A percentile compares a stretch with the other conserved stretches of the same genome.
phyloP scores from a whole-genome alignment of 1,140 invertebrate genomes.

The Dryas iulia region DNA sequence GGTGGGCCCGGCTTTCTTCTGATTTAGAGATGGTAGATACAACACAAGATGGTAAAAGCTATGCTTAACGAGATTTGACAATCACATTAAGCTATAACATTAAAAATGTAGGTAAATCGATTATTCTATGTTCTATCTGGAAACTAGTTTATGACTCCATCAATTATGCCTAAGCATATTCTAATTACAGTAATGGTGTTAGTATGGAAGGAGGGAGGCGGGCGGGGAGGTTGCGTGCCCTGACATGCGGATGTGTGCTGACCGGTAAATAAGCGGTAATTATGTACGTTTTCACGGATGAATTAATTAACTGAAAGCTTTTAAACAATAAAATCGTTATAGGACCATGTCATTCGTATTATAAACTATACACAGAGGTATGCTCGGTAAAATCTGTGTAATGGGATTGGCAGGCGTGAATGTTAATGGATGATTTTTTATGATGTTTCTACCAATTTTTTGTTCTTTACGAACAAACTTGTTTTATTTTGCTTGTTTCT shows the following conservation, averaged over 20 bases:
- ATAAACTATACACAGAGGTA: slow-evolving; percentile 25
- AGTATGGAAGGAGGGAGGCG: slow-evolving; percentile 27
- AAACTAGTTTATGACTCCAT: slow-evolving; percentile 52
- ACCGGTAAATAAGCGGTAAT: slow-evolving; percentile 38
- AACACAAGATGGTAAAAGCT: no score
- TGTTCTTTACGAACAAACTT: background rate
- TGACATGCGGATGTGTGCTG: slow-evolving; percentile 48
- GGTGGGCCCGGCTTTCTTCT: no score
- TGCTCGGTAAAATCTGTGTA: slow-evolving; percentile 16
- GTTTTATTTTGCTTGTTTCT: background rate
- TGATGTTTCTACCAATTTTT: background rate
- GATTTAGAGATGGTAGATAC: no score
- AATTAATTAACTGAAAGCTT: slow-evolving; percentile 46
- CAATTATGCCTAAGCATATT: slow-evolving; percentile 50
- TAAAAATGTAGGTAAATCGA: slow-evolving; percentile 28
- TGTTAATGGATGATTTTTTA: background rate
- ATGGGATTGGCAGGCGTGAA: background rate
- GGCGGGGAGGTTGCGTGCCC: slow-evolving; percentile 36
- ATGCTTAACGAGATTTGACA: background rate
- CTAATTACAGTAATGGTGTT: slow-evolving; percentile 67
- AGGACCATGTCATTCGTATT: slow-evolving; percentile 26
- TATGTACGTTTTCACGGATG: slow-evolving; percentile 30
- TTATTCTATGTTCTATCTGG: slow-evolving; percentile 27
- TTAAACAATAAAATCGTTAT: slow-evolving; percentile 41
- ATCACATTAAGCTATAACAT: background rate